A percentile compares a stretch with the other conserved stretches of the same genome.
Evolutionary conservation across 2,797 vertebrate genomes (phyloP).

Genomic region (Hemitrygon akajei): DNA sequence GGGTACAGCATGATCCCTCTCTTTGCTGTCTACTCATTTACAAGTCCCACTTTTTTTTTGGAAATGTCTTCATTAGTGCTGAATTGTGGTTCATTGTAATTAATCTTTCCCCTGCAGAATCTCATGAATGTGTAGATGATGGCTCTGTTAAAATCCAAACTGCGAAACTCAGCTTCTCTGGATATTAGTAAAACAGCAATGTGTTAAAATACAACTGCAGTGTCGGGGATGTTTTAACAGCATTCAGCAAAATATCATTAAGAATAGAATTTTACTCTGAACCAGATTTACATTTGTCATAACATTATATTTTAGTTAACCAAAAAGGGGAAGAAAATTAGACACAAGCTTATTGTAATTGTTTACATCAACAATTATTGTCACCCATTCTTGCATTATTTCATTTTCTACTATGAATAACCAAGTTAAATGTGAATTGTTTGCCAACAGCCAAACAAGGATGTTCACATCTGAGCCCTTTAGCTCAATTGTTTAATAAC

Average conservation of each 20-base stretch:
- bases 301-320: background rate
- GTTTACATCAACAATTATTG: background rate
- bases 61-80: conserved; percentile 7
- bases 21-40: background rate
- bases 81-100: background rate
- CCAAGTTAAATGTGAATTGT: background rate
- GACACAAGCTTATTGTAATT: background rate
- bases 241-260: background rate
- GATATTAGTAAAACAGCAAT: background rate
- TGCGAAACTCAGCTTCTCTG: background rate
- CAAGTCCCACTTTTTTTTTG: background rate
- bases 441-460: background rate
- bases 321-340: background rate
- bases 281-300: background rate
- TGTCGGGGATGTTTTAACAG: background rate
- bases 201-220: background rate
- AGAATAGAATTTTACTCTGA: background rate
- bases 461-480: background rate
- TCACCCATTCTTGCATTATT: background rate
- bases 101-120: background rate
- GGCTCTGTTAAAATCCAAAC: background rate
- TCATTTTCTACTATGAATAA: background rate
- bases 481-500: background rate
- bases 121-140: background rate
- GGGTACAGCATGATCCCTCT: background rate